phyloP scores from a whole-genome alignment of 2,113 vertebrate species.

The Varanus komodoensis region DNA sequence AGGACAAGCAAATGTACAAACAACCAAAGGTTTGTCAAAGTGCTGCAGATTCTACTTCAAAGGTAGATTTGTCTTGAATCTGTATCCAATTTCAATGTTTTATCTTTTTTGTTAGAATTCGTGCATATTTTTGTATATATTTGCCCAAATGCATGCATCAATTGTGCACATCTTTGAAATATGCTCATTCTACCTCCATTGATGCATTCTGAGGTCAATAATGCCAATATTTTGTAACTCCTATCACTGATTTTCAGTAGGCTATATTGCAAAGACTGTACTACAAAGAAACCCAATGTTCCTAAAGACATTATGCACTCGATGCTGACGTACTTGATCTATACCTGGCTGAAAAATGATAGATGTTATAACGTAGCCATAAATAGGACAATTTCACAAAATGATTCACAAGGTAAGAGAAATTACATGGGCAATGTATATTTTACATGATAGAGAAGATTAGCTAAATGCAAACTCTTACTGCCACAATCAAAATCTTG shows the following conservation, averaged over 20 bases:
- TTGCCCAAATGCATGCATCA: no score
- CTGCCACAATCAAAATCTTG: not conserved
- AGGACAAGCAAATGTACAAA: no score
- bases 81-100: no score
- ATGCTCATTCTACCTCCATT: no score
- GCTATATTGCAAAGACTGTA: not conserved
- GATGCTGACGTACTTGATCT: not conserved
- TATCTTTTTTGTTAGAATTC: no score
- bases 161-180: no score
- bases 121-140: no score
- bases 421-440: not conserved
- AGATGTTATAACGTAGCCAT: not conserved
- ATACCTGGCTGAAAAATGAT: not conserved
- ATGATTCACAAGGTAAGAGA: not conserved
- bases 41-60: no score
- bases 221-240: constrained; percentile 13
- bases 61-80: no score
- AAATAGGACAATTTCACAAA: not conserved
- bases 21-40: no score
- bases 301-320: not conserved
- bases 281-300: not conserved
- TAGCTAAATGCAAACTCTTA: not conserved
- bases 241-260: constrained; percentile 16
- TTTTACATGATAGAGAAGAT: not conserved
- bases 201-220: constrained; percentile 39